A percentile compares a stretch with the other conserved stretches of the same genome.
Evolutionary conservation across 2,888 invertebrate genomes (phyloP).

Genomic region (Punctoribates punctum): DNA sequence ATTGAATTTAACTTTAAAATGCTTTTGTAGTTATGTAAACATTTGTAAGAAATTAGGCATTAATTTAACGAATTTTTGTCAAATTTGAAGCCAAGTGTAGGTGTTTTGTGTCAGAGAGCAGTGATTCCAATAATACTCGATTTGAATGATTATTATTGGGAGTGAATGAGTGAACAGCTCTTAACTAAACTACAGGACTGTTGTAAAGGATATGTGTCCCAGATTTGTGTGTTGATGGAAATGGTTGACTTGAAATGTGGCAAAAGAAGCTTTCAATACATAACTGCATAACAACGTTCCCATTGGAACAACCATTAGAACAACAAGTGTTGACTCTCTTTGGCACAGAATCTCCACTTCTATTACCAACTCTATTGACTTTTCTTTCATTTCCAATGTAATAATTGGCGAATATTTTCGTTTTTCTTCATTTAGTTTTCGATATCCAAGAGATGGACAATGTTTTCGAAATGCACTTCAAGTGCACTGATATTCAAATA

Average conservation of each 20-base stretch:
- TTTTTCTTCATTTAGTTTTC: not conserved
- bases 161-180: not conserved
- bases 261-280: conserved; percentile 33
- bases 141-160: not conserved
- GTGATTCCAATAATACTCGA: not conserved
- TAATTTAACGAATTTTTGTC: conserved; percentile 11
- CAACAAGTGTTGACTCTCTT: conserved; percentile 9
- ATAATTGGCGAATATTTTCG: not conserved
- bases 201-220: conserved; percentile 27
- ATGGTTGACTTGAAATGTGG: conserved; percentile 22
- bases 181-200: not conserved
- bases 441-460: conserved; percentile 3
- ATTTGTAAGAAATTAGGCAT: not conserved
- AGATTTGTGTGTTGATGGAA: conserved; percentile 21
- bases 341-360: conserved; percentile 7
- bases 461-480: conserved; percentile 10
- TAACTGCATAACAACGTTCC: conserved; percentile 10
- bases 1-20: not conserved
- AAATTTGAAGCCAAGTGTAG: conserved; percentile 6
- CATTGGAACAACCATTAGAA: conserved; percentile 9
- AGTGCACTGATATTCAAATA: conserved; percentile 23
- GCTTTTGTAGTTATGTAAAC: not conserved
- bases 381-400: not conserved
- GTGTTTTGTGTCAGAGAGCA: conserved; percentile 29
- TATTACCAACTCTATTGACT: not conserved